phyloP scores from a whole-genome alignment of 2,797 vertebrate genomes.

The Passerculus sandwichensis region DNA sequence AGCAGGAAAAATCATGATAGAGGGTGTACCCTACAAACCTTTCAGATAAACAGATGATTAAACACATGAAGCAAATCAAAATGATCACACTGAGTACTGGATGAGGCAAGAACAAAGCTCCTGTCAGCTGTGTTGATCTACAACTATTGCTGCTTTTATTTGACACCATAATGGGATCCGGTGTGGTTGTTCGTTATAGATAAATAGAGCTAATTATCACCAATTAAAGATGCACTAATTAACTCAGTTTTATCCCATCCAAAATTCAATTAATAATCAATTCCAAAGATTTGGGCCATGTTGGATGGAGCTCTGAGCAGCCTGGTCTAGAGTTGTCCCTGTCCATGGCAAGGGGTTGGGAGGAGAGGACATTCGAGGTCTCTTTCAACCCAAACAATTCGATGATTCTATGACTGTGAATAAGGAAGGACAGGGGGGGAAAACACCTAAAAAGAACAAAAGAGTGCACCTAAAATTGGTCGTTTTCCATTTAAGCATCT shows the following conservation, averaged over 20 bases:
- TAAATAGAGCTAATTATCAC: neutral
- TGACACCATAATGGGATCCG: neutral
- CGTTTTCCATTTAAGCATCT: neutral
- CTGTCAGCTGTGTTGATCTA: neutral
- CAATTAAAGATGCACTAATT: neutral
- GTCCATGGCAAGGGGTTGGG: too few species aligned
- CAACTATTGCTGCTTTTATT: neutral
- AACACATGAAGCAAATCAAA: neutral
- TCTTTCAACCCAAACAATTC: neutral
- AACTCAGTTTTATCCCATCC: neutral
- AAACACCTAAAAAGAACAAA: neutral
- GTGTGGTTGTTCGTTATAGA: neutral
- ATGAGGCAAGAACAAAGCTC: neutral
- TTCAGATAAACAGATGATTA: neutral
- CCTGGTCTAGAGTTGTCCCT: too few species aligned
- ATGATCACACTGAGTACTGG: neutral
- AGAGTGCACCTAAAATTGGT: neutral
- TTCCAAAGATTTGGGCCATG: neutral
- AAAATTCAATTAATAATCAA: conserved; percentile 20
- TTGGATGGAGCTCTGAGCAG: neutral
- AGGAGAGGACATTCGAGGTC: neutral
- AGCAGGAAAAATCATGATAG: neutral
- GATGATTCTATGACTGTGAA: neutral
- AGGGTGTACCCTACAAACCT: neutral
- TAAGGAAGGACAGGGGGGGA: neutral